Evolutionary conservation across 2,888 invertebrate species (phyloP).

Genomic region (Tetragonisca angustula): DNA sequence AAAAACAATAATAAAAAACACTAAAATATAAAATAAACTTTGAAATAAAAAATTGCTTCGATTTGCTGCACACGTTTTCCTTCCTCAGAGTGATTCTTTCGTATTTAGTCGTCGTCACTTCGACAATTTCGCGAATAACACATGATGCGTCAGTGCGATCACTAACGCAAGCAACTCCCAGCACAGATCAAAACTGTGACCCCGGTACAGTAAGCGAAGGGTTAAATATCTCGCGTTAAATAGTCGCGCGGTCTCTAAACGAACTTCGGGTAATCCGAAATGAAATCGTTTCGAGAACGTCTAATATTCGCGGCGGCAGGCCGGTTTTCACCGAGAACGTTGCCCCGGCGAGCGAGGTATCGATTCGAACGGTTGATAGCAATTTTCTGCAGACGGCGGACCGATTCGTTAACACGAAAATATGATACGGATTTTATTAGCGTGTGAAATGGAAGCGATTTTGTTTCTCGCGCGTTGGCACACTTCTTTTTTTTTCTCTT

Average conservation of each 20-base stretch:
- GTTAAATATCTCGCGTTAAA: background rate
- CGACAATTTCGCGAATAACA: too few relatives aligned
- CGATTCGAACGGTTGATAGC: conserved; percentile 47
- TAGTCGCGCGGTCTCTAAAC: background rate
- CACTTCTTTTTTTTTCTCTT: background rate
- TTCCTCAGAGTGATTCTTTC: too few relatives aligned
- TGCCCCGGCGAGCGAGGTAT: conserved; percentile 5
- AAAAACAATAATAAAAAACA: too few relatives aligned
- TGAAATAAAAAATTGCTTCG: too few relatives aligned
- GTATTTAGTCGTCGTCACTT: too few relatives aligned
- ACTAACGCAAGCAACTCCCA: too few relatives aligned
- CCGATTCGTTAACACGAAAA: conserved; percentile 54
- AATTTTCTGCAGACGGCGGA: conserved; percentile 46
- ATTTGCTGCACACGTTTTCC: too few relatives aligned
- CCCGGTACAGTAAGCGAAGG: too few relatives aligned
- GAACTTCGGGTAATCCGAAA: background rate
- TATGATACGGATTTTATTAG: conserved; percentile 59
- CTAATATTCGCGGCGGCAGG: background rate
- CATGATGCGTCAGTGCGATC: too few relatives aligned
- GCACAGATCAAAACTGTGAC: too few relatives aligned
- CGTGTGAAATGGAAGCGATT: conserved; percentile 65
- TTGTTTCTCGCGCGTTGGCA: conserved; percentile 46
- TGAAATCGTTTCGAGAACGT: background rate
- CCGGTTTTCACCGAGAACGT: background rate
- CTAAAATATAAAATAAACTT: too few relatives aligned